Evolutionary conservation across 2,888 invertebrate species (phyloP), one percentile per base, ranked within the genome.

Genomic region (Maniola hyperantus): DNA sequence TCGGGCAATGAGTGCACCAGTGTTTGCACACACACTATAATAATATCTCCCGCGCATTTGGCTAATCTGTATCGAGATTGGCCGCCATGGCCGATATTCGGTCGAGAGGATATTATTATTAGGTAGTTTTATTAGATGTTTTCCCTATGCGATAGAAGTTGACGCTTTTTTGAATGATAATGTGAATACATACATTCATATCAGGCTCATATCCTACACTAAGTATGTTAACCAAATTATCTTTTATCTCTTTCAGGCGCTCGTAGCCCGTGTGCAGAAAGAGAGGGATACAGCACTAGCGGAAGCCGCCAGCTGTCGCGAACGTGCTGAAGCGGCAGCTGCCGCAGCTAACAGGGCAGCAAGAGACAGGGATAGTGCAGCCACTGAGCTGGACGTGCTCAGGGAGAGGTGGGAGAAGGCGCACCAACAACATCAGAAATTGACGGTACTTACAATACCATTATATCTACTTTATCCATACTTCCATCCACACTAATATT

Each of bases 361-460:
- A 70, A 94, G 98, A 36, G 98, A 98, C 77, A 94, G 96, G 73
- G 97, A 98, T 80, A 96, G 96, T 71, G 94, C 96, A 69, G 95
- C 96, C 75, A 96, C 97, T 0, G 98, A 98, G 88, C 91, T 97
- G 72, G 97, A 98, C 65, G 95, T 98, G 55, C 93, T 97, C 10
- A 95, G 97, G 81, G 98, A 98, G 76, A 91, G 97, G 82, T 96
- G 97, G 94, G 98, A 98, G 83, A 98, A 98, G 82, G 95, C 96
- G 13, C 97, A 97, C 83, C 94, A 94, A 76, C 94, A 95, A 77
- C 96, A 97, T 76, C 97, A 97, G 87, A 97, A 97, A 87, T 88
- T 97, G 55, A 96, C 97, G 89, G 96, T 96, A 82, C 84, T 76
- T 61, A 18, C 13, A 15, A 36, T 13, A 13, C 13, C 2, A n/a